Conservation (phyloP, 1,140 invertebrate genomes). For the Drosophila mojavensis region DNA sequence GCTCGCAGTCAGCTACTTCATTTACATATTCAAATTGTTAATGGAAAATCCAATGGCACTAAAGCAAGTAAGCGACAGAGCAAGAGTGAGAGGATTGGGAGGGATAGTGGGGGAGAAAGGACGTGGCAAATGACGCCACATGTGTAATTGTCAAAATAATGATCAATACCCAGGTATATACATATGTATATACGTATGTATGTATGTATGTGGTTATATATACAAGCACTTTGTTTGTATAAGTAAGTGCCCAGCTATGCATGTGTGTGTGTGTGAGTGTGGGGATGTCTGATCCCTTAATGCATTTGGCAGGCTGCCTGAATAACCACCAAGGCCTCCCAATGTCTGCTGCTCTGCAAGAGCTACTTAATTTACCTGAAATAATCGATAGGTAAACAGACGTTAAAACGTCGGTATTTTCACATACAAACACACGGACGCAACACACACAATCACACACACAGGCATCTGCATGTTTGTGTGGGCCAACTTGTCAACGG, state of each 20-base stretch:
- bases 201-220: neutral
- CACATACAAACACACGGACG: slow-evolving; percentile 45
- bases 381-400: slow-evolving; percentile 83
- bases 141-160: slow-evolving; percentile 83
- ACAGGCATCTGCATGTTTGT: slow-evolving; percentile 1
- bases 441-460: neutral
- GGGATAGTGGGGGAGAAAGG: neutral
- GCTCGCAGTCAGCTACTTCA: slow-evolving; percentile 34
- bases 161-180: slow-evolving; percentile 58
- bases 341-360: slow-evolving; percentile 42
- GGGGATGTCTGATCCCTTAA: slow-evolving; percentile 81
- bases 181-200: slow-evolving; percentile 19
- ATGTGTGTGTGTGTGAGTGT: slow-evolving; percentile 36
- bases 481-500: slow-evolving; percentile 59
- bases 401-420: slow-evolving; percentile 77
- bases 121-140: slow-evolving; percentile 67
- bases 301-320: slow-evolving; percentile 75
- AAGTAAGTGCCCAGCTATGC: slow-evolving; percentile 76
- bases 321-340: slow-evolving; percentile 55
- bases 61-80: slow-evolving; percentile 8
- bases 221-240: slow-evolving; percentile 65
- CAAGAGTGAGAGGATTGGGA: neutral
- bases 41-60: slow-evolving; percentile 74
- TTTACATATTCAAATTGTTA: slow-evolving; percentile 83
- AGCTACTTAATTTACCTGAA: slow-evolving; percentile 83